phyloP scores from a whole-genome alignment of 2,888 invertebrate genomes.

The Amphipyra berbera region DNA sequence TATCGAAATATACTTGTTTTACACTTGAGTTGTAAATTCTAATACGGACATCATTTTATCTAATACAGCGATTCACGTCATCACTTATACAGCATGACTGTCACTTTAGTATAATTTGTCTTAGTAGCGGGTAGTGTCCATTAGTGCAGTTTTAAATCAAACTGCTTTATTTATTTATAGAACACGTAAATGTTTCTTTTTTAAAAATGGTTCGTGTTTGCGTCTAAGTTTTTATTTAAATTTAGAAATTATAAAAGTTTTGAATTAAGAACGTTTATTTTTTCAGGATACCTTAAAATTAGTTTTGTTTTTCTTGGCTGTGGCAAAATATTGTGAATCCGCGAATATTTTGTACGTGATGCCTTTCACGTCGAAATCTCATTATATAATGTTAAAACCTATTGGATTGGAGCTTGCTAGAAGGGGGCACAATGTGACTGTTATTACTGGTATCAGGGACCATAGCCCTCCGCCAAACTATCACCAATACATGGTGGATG shows the following conservation, averaged over 20 bases:
- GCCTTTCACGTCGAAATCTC: constrained; percentile 86
- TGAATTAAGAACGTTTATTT: constrained; percentile 6
- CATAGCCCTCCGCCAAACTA: constrained; percentile 77
- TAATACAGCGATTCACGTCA: too few relatives aligned
- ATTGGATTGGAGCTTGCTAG: constrained; percentile 85
- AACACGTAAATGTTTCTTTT: background rate
- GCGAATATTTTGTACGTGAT: constrained; percentile 84
- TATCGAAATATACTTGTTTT: too few relatives aligned
- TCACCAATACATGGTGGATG: constrained; percentile 76
- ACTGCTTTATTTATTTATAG: background rate
- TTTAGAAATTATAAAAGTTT: background rate
- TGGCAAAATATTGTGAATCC: constrained; percentile 59
- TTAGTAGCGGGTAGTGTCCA: constrained; percentile 20
- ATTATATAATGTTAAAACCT: constrained; percentile 81
- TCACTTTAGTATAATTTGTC: constrained; percentile 17
- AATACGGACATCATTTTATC: too few relatives aligned
- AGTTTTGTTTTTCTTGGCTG: constrained; percentile 39
- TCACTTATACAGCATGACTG: background rate
- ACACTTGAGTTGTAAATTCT: too few relatives aligned
- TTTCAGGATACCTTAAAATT: constrained; percentile 53
- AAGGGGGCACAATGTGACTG: constrained; percentile 88
- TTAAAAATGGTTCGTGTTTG: constrained; percentile 34
- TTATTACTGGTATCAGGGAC: constrained; percentile 80
- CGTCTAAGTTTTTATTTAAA: background rate
- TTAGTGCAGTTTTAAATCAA: background rate